Conservation (phyloP, 2,797 vertebrate species). For the Myotis daubentonii region DNA sequence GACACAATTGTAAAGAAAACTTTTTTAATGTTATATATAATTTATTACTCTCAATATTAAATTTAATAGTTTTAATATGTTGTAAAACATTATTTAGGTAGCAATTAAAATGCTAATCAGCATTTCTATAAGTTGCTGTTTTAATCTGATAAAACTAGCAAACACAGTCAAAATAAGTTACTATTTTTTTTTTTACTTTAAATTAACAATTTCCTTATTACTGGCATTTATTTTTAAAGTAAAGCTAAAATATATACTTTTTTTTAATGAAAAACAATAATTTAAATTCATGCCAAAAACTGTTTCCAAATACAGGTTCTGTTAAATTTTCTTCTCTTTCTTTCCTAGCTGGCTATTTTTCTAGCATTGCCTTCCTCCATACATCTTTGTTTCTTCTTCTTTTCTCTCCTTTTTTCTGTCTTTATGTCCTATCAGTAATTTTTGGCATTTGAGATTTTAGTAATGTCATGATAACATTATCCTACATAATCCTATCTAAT, state of each 20-base stretch:
- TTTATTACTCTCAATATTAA: neutral
- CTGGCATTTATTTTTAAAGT: neutral
- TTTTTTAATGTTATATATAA: neutral
- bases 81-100: neutral
- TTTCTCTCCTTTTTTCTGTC: neutral
- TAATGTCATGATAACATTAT: neutral
- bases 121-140: neutral
- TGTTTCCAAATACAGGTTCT: neutral
- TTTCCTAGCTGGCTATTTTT: neutral
- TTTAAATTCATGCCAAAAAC: neutral
- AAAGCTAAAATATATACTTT: constrained; percentile 48
- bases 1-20: neutral
- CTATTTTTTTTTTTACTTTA: neutral
- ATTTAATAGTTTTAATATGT: neutral
- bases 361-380: neutral
- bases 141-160: neutral
- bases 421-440: neutral
- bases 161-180: neutral
- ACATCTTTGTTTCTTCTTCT: neutral
- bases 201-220: neutral
- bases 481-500: too few relatives aligned
- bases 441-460: neutral
- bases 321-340: neutral
- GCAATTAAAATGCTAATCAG: neutral
- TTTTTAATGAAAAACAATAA: constrained; percentile 38